Evolutionary conservation across 2,797 vertebrate species (phyloP), one percentile per base, ranked within the genome.

Genomic region (Clamator glandarius): DNA sequence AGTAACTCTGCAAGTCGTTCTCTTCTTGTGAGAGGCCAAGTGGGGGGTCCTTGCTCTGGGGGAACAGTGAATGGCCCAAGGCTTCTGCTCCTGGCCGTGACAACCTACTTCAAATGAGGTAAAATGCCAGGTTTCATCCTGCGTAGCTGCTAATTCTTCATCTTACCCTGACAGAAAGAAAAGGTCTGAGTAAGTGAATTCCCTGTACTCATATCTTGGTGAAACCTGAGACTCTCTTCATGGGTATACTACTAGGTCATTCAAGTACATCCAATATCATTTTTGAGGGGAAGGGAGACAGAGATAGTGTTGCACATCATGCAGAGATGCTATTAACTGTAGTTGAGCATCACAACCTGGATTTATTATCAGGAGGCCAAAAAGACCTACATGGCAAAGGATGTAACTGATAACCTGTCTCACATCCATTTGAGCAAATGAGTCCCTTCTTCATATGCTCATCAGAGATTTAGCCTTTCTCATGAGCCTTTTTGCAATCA

Each of bases 371-470:
- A 73, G 39, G 63, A 84, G 87, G 44, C 46, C 13, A 2, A 81
- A 48, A 68, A 92, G 84, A 90, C 62, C 87, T 84, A 33, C 80
- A 61, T 70, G 74, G 76, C 89, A 73, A 74, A 78, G 92, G 74
- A 82, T 84, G 70, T 91, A 78, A 89, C 80, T 61, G 93, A 97
- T 96, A 97, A 97, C 89, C 89, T 90, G 91, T 51, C 79, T 84
- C 11, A 2, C 66, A 81, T 91, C 82, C 26, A 3, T 67, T 79
- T 67, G 79, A 93, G 72, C 61, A 89, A 83, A 91, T 77, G 82
- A 79, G 86, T 61, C 87, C 62, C 20, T 18, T 87, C 79, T 63
- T 82, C 31, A 44, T 36, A 61, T 0, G 3, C 59, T 88, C 83
- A 88, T 81, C 66, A 51, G 91, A 95, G 89, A 67, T 86, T 84